Conservation (phyloP, 1,140 invertebrate genomes). For the Tachypleus tridentatus region DNA sequence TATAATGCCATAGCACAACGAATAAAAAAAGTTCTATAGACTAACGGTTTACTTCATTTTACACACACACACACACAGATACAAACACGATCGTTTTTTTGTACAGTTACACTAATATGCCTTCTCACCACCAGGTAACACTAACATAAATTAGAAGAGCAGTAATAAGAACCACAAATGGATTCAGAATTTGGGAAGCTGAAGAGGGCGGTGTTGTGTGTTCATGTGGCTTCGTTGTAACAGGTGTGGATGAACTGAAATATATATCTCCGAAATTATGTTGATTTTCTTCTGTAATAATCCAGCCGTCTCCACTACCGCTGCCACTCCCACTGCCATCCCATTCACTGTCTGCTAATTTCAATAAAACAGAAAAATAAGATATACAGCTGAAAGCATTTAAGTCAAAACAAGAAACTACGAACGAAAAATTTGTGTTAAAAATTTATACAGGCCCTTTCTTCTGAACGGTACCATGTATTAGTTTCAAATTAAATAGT, state of each 20-base stretch:
- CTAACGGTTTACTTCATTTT: too few relatives aligned
- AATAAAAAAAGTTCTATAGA: too few relatives aligned
- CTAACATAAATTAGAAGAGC: too few relatives aligned
- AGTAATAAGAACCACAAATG: too few relatives aligned
- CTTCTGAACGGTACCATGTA: not conserved
- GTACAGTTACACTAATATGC: too few relatives aligned
- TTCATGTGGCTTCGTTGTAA: constrained; percentile 6
- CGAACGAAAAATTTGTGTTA: not conserved
- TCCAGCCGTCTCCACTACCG: constrained; percentile 15
- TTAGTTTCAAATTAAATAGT: not conserved
- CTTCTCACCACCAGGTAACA: too few relatives aligned
- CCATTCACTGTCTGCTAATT: constrained; percentile 13
- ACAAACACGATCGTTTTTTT: too few relatives aligned
- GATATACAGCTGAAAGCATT: not conserved
- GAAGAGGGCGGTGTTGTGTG: constrained; percentile 3
- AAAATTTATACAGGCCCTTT: not conserved
- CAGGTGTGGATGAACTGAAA: constrained; percentile 11
- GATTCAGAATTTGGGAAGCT: too few relatives aligned
- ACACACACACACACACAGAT: too few relatives aligned
- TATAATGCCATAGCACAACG: too few relatives aligned
- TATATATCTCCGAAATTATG: constrained; percentile 16
- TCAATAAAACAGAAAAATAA: not conserved
- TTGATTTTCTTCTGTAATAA: constrained; percentile 1
- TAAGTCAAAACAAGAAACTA: not conserved
- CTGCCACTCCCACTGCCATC: constrained; percentile 13